A percentile compares a stretch with the other conserved stretches of the same genome.
Evolutionary conservation across 2,113 vertebrate species (phyloP).

Genomic region (Rhineura floridana): DNA sequence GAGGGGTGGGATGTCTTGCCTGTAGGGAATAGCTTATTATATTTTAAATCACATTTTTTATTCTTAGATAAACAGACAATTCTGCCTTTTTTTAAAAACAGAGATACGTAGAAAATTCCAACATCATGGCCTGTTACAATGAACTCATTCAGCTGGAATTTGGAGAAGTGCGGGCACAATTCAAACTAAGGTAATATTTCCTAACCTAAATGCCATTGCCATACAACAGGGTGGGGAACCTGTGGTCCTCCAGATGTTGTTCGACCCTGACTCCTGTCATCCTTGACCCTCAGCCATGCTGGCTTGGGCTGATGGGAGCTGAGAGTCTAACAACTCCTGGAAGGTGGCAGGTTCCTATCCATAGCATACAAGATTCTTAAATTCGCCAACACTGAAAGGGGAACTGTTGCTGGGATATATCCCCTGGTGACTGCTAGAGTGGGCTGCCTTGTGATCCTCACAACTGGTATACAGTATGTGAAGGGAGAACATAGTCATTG

Average conservation of each 20-base stretch:
- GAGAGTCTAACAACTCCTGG: no score
- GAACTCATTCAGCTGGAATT: constrained; percentile 94
- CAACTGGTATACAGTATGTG: no score
- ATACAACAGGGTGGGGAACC: background rate
- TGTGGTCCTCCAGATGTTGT: background rate
- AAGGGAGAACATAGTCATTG: no score
- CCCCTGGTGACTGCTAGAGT: no score
- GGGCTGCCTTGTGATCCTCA: no score
- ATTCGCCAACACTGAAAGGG: no score
- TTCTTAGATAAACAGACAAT: constrained; percentile 8
- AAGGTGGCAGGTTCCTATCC: no score
- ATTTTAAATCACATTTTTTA: constrained; percentile 5
- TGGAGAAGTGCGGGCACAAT: constrained; percentile 93
- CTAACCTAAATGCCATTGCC: no score
- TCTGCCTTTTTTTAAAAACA: constrained; percentile 63
- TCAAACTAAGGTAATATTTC: constrained; percentile 90
- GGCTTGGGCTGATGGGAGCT: no score
- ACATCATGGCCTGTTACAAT: constrained; percentile 95
- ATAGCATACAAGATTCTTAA: no score
- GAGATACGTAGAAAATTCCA: constrained; percentile 94
- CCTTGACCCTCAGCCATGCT: background rate
- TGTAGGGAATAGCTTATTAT: background rate
- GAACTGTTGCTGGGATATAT: no score
- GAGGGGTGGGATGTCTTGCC: background rate
- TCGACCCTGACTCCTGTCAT: background rate